phyloP scores from a whole-genome alignment of 2,888 invertebrate genomes.

The Calameuta pallipes region DNA sequence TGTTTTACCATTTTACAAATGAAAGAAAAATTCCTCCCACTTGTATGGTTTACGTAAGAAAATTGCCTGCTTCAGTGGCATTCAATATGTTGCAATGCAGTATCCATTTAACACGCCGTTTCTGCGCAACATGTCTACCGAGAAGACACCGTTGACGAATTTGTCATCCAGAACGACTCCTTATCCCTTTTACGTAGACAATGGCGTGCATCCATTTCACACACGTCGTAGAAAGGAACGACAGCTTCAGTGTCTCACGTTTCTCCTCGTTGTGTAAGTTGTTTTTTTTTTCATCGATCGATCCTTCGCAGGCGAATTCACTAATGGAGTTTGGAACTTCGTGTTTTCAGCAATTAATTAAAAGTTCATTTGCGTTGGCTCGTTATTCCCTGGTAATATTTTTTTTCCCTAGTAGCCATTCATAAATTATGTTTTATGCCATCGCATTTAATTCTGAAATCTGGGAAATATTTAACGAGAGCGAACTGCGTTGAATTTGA shows the following conservation, averaged over 20 bases:
- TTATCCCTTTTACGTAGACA: constrained; percentile 35
- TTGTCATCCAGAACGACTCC: constrained; percentile 19
- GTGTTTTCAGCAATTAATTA: background rate
- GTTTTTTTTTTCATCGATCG: background rate
- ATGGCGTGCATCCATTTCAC: constrained; percentile 37
- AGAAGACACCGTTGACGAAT: constrained; percentile 41
- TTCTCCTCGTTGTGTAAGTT: constrained; percentile 43
- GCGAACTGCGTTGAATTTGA: background rate
- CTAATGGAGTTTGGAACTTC: background rate
- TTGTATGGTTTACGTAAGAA: background rate
- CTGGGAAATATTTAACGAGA: background rate
- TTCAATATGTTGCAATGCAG: background rate
- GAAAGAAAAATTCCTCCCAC: background rate
- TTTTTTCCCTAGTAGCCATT: background rate
- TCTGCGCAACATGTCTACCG: constrained; percentile 34
- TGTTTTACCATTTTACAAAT: constrained; percentile 11
- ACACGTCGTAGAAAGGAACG: constrained; percentile 39
- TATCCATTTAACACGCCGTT: background rate
- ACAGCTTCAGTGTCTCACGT: constrained; percentile 40
- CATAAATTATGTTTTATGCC: background rate
- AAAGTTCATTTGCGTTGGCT: background rate
- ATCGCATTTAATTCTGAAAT: background rate
- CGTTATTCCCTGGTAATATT: background rate
- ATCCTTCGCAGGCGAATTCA: background rate
- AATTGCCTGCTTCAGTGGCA: background rate